Base-by-base conservation (phyloP, 2,113 vertebrate species). In the Corythornis madagascariensis region DNA sequence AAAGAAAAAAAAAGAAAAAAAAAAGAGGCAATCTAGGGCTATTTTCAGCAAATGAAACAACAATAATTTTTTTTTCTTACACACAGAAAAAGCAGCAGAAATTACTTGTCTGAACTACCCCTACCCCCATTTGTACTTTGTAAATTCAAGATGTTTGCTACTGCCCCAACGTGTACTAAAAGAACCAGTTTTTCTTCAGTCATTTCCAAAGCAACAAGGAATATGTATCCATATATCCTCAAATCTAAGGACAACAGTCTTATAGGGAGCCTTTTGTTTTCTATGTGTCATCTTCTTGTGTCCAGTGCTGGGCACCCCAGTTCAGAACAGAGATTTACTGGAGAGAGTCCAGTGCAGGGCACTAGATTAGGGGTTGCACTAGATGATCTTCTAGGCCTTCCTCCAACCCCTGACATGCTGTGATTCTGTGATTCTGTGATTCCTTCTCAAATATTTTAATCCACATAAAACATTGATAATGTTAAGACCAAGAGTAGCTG, bases 181-280 rank as follows among this genome's bases (percentile, higher is more conserved):
- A 63, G 81, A 83, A 92, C 43, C 69, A 83, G 10, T 60, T 82
- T 79, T 81, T 88, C 64, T 76, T 94, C 89, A 86, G 70, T 16
- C 67, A 95, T 91, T 93, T 94, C 86, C 91, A 96, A 88, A 91
- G 89, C 48, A 94, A 91, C 81, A 75, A 83, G 18, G 25, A 82
- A 63, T 66, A 61, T 64, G 66, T 40, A 86, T 42, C 13, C 75
- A 22, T 29, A 2, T 20, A 60, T 11, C 42, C 70, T 31, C 60
- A 60, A 59, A 57, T 55, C 25, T 59, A 42, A 72, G 80, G 15
- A 57, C 22, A 83, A 33, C 3, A 7, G 5, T 75, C 40, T 89
- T 50, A 59, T 4, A 63, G 31, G 10, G 52, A 71, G 13, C 29
- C 33, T 79, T 83, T 74, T 67, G 19, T 35, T 35, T 35, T 35